Conservation (phyloP, 2,113 vertebrate species). For the Ranitomeya variabilis region DNA sequence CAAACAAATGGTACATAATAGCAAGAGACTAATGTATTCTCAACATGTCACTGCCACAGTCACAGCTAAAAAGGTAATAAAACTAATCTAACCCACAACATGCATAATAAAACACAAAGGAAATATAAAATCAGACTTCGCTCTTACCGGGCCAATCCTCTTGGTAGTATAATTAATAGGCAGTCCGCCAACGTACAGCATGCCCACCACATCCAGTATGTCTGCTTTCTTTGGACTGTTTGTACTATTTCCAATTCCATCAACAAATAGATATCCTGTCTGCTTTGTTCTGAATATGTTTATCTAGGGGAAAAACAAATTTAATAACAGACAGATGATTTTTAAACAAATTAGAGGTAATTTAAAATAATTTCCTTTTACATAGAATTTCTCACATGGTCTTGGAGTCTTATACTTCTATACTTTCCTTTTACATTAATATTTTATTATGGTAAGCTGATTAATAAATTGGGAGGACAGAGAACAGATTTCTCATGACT, state of each 20-base stretch:
- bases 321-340: neutral
- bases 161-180: conserved; percentile 90
- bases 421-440: neutral
- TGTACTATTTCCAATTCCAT: conserved; percentile 77
- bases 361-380: neutral
- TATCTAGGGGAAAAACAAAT: conserved; percentile 71
- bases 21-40: neutral
- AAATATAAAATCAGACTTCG: conserved; percentile 16
- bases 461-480: neutral
- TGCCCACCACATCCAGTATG: conserved; percentile 92
- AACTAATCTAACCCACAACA: conserved; percentile 5
- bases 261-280: conserved; percentile 81
- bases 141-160: conserved; percentile 90
- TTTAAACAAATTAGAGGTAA: neutral
- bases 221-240: conserved; percentile 90
- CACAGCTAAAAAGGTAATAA: conserved; percentile 30
- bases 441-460: neutral
- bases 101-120: conserved; percentile 8
- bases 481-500: neutral
- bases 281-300: conserved; percentile 82
- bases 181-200: conserved; percentile 89
- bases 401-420: neutral
- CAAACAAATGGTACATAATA: neutral
- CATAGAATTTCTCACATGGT: neutral
- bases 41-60: neutral